A percentile compares a stretch with the other conserved stretches of the same genome.
These are phyloP conservation scores for Apteryx owenii DNA, from an alignment of 2,113 vertebrate species.

Conservation along the genomic window DNA sequence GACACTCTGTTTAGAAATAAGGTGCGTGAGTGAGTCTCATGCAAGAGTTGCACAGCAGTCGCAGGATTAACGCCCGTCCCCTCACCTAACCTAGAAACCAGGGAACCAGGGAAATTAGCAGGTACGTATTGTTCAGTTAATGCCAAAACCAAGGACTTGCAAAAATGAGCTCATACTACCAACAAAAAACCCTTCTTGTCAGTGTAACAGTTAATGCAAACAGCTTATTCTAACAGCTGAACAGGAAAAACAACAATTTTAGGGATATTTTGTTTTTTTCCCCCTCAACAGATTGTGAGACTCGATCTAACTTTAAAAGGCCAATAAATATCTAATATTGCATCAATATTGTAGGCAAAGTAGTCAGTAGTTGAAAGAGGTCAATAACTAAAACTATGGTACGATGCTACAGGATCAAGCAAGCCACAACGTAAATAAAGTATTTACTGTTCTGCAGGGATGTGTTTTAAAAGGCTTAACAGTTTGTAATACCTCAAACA, in stretches of 20 bases:
- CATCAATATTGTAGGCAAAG: not conserved
- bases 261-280: not conserved
- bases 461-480: not conserved
- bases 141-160: not conserved
- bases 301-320: not conserved
- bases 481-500: not conserved
- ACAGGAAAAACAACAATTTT: not conserved
- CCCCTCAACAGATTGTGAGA: not conserved
- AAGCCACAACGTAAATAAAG: not conserved
- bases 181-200: not conserved
- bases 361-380: not conserved
- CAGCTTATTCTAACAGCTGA: not conserved
- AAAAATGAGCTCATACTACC: not conserved
- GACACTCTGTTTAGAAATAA: not conserved
- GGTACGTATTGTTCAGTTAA: too few relatives aligned
- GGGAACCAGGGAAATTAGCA: not conserved
- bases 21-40: not conserved
- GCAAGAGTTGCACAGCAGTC: not conserved
- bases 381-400: not conserved
- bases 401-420: not conserved
- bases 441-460: not conserved
- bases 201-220: not conserved
- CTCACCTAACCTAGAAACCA: not conserved
- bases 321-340: not conserved
- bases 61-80: not conserved